phyloP scores from a whole-genome alignment of 2,888 invertebrate species.

The Eupithecia insigniata region DNA sequence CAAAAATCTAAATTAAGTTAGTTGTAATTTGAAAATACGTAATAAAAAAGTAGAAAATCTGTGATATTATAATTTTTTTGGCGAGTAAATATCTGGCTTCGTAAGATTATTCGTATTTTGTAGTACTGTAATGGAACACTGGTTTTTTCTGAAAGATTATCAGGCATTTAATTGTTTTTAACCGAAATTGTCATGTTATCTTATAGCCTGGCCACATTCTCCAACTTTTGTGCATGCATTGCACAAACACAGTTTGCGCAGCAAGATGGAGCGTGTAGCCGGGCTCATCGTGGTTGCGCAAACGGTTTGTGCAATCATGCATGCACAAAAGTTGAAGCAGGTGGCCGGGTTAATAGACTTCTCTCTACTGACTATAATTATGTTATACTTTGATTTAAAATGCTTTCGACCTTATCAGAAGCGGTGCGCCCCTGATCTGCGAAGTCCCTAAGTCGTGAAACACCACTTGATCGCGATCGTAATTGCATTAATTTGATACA shows the following conservation, averaged over 20 bases:
- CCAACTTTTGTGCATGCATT: too few relatives aligned
- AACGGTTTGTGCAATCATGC: too few relatives aligned
- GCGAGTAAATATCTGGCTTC: conserved; percentile 10
- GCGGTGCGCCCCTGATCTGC: too few relatives aligned
- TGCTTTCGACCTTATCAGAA: background rate
- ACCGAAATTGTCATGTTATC: background rate
- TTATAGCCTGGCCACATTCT: too few relatives aligned
- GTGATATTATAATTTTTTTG: conserved; percentile 30
- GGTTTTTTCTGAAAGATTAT: background rate
- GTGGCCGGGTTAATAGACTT: too few relatives aligned
- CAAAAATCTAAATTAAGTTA: background rate
- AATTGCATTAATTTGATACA: background rate
- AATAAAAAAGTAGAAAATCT: conserved; percentile 12
- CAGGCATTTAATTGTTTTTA: background rate
- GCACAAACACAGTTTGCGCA: too few relatives aligned
- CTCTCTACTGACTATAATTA: background rate
- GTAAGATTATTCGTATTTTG: conserved; percentile 6
- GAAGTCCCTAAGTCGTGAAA: background rate
- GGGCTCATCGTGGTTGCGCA: too few relatives aligned
- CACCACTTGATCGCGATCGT: background rate
- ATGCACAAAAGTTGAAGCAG: too few relatives aligned
- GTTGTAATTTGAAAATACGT: conserved; percentile 8
- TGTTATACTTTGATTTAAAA: background rate
- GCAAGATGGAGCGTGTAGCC: too few relatives aligned
- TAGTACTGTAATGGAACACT: background rate